Percentiles rank a stretch among this genome's conserved stretches.
phyloP scores from a whole-genome alignment of 1,140 invertebrate species.

The Rhyacophila brunnea region DNA sequence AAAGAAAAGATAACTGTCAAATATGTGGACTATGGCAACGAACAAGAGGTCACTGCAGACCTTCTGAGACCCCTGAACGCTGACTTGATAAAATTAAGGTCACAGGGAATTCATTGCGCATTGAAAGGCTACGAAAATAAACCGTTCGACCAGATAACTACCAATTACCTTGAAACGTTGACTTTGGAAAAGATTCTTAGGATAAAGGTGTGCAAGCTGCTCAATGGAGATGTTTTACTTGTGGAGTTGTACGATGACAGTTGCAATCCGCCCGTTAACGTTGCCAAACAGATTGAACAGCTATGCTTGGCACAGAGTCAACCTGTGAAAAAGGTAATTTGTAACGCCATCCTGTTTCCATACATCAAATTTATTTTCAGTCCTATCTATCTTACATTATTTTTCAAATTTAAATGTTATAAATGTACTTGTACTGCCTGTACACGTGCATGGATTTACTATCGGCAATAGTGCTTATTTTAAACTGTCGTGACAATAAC shows the following conservation, averaged over 20 bases:
- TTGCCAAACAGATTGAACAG: conserved; percentile 23
- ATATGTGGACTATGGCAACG: conserved; percentile 82
- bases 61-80: conserved; percentile 62
- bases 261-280: conserved; percentile 40
- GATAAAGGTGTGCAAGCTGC: conserved; percentile 56
- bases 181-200: conserved; percentile 48
- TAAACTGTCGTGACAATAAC: too few relatives aligned
- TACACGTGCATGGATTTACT: too few relatives aligned
- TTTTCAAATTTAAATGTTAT: too few relatives aligned
- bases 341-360: neutral
- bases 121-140: conserved; percentile 51
- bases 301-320: neutral
- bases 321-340: neutral
- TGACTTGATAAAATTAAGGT: conserved; percentile 62
- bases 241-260: conserved; percentile 55
- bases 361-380: too few relatives aligned
- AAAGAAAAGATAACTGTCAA: conserved; percentile 55
- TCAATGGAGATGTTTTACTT: conserved; percentile 48
- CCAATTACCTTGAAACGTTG: conserved; percentile 45
- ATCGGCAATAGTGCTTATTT: too few relatives aligned
- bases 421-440: too few relatives aligned
- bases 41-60: conserved; percentile 60
- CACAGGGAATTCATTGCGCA: conserved; percentile 76
- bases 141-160: conserved; percentile 39
- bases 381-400: too few relatives aligned